Conservation (phyloP, 2,113 vertebrate species). For the Tiliqua scincoides region DNA sequence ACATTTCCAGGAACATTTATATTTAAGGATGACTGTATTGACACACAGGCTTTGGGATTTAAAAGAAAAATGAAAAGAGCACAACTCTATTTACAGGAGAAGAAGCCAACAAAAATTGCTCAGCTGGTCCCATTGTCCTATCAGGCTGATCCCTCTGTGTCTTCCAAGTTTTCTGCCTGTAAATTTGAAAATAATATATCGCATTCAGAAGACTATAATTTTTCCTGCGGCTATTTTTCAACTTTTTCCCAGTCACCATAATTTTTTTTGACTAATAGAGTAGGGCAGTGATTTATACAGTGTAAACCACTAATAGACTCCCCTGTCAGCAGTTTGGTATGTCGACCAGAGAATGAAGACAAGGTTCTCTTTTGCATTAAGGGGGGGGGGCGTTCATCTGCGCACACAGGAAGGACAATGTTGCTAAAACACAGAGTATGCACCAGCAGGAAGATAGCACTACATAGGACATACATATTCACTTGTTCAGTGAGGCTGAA, state of each 20-base stretch:
- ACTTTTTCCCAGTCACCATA: conserved; percentile 57
- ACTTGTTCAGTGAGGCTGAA: background rate
- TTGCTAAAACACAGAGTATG: conserved; percentile 7
- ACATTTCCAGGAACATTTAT: conserved; percentile 18
- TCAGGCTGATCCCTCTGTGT: conserved; percentile 28
- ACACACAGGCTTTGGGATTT: conserved; percentile 1
- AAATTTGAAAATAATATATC: conserved; percentile 63
- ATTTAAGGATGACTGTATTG: conserved; percentile 10
- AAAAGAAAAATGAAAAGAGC: conserved; percentile 50
- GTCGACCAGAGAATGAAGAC: conserved; percentile 28
- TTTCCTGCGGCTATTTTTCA: conserved; percentile 48
- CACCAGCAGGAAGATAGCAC: background rate
- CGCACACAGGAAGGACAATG: background rate
- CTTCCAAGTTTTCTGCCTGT: conserved; percentile 38
- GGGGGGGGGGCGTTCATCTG: background rate
- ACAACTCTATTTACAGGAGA: conserved; percentile 10
- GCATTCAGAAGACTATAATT: conserved; percentile 51
- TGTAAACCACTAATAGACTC: conserved; percentile 40
- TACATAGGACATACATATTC: background rate
- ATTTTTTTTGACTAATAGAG: conserved; percentile 65
- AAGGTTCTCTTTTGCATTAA: conserved; percentile 37
- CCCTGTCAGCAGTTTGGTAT: conserved; percentile 51
- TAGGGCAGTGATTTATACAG: conserved; percentile 51
- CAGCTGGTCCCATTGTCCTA: conserved; percentile 44
- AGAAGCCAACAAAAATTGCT: conserved; percentile 29